These are phyloP conservation scores for Chaenogobius annularis DNA, from an alignment of 2,113 vertebrate species.

Conservation along the genomic window DNA sequence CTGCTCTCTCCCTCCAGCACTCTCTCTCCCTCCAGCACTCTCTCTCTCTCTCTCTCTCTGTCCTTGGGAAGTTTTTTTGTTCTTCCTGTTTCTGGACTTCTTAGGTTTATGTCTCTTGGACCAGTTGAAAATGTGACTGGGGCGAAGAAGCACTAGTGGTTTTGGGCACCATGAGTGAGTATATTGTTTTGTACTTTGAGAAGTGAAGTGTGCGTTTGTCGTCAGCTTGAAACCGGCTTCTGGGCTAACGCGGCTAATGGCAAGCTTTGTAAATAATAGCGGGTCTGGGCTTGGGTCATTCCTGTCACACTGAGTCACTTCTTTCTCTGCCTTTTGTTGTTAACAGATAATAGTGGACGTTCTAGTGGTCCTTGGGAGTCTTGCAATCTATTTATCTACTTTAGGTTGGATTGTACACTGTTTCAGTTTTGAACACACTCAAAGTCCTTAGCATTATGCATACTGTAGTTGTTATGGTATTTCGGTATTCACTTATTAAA, in stretches of 20 bases:
- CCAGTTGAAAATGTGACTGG: constrained; percentile 65
- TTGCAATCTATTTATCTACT: neutral
- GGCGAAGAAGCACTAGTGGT: constrained; percentile 44
- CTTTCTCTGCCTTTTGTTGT: neutral
- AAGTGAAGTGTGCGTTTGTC: constrained; percentile 1
- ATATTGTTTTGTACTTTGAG: constrained; percentile 31
- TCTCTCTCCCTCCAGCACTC: constrained; percentile 1
- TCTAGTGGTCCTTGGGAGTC: neutral
- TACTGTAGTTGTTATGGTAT: neutral
- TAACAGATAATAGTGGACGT: neutral
- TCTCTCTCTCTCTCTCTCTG: neutral
- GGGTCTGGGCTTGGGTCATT: neutral
- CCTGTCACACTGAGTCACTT: neutral
- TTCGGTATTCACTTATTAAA: neutral
- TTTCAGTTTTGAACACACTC: no score
- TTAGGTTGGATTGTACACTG: no score
- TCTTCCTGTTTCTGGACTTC: constrained; percentile 43
- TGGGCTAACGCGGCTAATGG: neutral
- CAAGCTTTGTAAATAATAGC: constrained; percentile 6
- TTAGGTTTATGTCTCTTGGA: constrained; percentile 35
- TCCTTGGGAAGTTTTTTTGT: constrained; percentile 44
- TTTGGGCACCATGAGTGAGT: constrained; percentile 76
- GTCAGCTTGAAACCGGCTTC: constrained; percentile 16
- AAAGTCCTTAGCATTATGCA: neutral
- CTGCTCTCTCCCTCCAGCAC: constrained; percentile 6